Base-by-base conservation (phyloP, 2,888 invertebrate genomes). In the Trilocha varians region DNA sequence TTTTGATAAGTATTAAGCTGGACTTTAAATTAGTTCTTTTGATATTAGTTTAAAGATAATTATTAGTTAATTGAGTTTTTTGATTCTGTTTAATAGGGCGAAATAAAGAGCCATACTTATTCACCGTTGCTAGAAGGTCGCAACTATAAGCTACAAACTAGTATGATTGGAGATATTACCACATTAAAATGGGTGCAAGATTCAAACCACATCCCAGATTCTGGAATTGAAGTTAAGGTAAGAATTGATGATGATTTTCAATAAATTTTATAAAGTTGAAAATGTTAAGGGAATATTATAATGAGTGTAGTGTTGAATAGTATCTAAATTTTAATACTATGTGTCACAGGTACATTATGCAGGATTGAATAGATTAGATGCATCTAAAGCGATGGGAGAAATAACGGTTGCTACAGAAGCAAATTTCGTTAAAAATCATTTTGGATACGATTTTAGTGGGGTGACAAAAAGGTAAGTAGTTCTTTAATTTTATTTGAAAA, bases 391-490 rank as follows among this genome's bases (percentile, higher is more conserved):
- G 3, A 42, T 41, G 0, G 61, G 52, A n/a, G 50, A 45, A 15
- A 41, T 53, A 38, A 16, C 13, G 11, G 14, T n/a, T n/a, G n/a
- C n/a, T n/a, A n/a, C n/a, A n/a, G 25, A 46, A 41, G 35, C 4
- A 18, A 18, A 25, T 36, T 34, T 16, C 38, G 17, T 11, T 3
- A 13, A 13, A 14, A 9, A 15, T 15, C 43, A 45, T 1, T 66
- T 48, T 39, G 68, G 68, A 9, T 65, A 68, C 65, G 70, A 70
- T 38, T 70, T 63, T 41, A 70, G 70, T 53, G 70, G 70, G n/a
- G 40, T 55, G 1, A 65, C 66, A 36, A 47, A 57, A 17, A 57
- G 52, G 69, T 66, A 55, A 17, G 15, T 8, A 1, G 1, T 34
- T 16, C 11, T 13, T 13, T 3, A 13, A 16, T n/a, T 33, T 33